Evolutionary conservation across 2,113 vertebrate genomes (phyloP).

Genomic region (Stigmatopora argus): DNA sequence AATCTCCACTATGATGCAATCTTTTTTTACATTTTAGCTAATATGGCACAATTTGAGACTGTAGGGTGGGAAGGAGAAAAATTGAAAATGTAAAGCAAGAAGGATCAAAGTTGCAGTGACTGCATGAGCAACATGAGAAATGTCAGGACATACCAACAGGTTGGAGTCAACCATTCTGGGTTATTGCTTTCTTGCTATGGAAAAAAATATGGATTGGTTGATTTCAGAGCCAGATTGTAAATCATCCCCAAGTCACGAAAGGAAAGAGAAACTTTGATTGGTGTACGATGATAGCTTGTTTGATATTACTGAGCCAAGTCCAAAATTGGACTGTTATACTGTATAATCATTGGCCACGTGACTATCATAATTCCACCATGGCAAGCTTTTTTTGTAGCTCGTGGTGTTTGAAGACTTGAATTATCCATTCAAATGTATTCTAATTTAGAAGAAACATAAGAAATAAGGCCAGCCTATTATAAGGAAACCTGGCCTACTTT

Average conservation of each 20-base stretch:
- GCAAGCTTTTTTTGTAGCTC: not conserved
- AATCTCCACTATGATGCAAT: not conserved
- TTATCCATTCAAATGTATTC: constrained; percentile 7
- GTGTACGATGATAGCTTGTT: constrained; percentile 38
- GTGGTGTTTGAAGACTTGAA: not conserved
- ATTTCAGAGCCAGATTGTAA: constrained; percentile 22
- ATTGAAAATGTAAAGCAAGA: constrained; percentile 16
- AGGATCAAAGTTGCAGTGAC: constrained; percentile 38
- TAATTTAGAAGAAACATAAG: constrained; percentile 5
- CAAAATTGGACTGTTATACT: not conserved
- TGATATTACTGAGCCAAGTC: not conserved
- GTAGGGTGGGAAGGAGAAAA: constrained; percentile 11
- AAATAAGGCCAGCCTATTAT: constrained; percentile 35
- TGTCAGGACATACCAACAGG: constrained; percentile 27
- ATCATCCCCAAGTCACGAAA: constrained; percentile 13
- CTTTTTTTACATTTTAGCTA: not conserved
- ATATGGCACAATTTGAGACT: not conserved
- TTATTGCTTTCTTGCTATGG: constrained; percentile 11
- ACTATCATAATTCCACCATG: not conserved
- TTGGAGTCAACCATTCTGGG: constrained; percentile 46
- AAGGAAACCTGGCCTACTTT: constrained; percentile 37
- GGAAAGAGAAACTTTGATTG: constrained; percentile 26
- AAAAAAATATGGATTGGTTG: constrained; percentile 46
- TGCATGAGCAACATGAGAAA: constrained; percentile 29
- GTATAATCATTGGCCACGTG: not conserved